Evolutionary conservation across 2,888 invertebrate genomes (phyloP), one percentile per base, ranked within the genome.

Genomic region (Nephrocerus scutellatus): DNA sequence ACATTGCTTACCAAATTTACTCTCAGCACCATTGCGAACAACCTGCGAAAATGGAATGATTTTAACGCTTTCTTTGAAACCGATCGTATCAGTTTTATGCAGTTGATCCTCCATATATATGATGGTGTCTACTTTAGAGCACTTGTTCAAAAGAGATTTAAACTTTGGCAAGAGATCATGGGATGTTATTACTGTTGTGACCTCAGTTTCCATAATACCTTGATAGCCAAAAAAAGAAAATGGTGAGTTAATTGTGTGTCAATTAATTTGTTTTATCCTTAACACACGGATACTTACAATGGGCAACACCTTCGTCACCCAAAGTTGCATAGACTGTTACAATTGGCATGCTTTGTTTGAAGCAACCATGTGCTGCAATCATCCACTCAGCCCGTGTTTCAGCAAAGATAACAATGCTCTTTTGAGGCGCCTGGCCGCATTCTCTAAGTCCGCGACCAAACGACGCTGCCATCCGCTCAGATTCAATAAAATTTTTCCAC

Each of bases 311-410:
- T 6, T 97, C 96, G 61, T 95, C 92, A 22, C 96, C 95, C 10
- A 98, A 74, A 0, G 96, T 97, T 2, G 97, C 89, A 68, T 98
- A 98, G 53, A 98, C 84, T 1, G 97, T 98, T 3, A 95, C 95
- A 60, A 97, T 86, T 75, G 90, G 84, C 62, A 91, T 84, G 66
- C 86, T 91, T 70, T 87, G 88, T 64, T 89, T 90, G 73, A 98
- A 93, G 69, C 93, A 87, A 36, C 92, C 95, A 60, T 96, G 89
- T 2, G 95, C 93, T 1, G 92, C 86, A 33, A 96, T 74, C 82
- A 97, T 85, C 98, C 98, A 98, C 71, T 98, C 97, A 31, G 89
- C 89, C 52, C 96, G 75, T 0, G 97, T 98, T 72, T 98, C 98
- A 0, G 96, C 93, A 73, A 95, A 97, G 59, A 98, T 82, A 38